Evolutionary conservation across 1,140 invertebrate genomes (phyloP).

Genomic region (Conus ventricosus): DNA sequence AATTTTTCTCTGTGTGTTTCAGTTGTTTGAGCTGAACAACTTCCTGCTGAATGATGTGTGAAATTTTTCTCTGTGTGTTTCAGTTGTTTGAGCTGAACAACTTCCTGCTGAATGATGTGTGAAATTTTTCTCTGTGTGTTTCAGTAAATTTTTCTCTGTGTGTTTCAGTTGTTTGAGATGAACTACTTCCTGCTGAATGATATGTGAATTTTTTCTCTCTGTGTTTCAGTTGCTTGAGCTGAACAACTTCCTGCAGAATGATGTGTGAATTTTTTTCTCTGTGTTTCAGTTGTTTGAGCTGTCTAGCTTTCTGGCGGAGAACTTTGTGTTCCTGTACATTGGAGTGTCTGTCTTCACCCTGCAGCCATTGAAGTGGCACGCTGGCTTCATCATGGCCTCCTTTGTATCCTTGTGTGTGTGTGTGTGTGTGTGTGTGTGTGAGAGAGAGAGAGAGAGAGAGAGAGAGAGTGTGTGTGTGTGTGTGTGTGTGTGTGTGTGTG

Average conservation of each 20-base stretch:
- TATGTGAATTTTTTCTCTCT: not conserved
- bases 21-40: slow-evolving; percentile 95
- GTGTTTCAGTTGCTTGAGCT: not conserved
- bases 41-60: slow-evolving; percentile 97
- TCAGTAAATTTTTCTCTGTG: not conserved
- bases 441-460: too few relatives aligned
- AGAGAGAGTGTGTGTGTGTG: too few relatives aligned
- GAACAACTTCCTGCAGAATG: not conserved
- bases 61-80: slow-evolving; percentile 25
- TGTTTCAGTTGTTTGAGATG: not conserved
- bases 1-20: slow-evolving; percentile 63
- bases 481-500: too few relatives aligned
- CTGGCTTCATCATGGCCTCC: slow-evolving; percentile 92
- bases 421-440: not conserved
- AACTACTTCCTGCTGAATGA: not conserved
- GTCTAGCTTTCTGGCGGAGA: slow-evolving; percentile 97
- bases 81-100: not conserved
- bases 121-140: not conserved
- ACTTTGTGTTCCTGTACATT: slow-evolving; percentile 99
- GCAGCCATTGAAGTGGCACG: slow-evolving; percentile 94
- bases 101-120: not conserved
- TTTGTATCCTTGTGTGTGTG: slow-evolving; percentile 83
- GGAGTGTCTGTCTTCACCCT: slow-evolving; percentile 99
- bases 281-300: slow-evolving; percentile 90
- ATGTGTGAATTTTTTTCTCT: not conserved